phyloP scores from a whole-genome alignment of 2,797 vertebrate species.

The Anas flavirostris region DNA sequence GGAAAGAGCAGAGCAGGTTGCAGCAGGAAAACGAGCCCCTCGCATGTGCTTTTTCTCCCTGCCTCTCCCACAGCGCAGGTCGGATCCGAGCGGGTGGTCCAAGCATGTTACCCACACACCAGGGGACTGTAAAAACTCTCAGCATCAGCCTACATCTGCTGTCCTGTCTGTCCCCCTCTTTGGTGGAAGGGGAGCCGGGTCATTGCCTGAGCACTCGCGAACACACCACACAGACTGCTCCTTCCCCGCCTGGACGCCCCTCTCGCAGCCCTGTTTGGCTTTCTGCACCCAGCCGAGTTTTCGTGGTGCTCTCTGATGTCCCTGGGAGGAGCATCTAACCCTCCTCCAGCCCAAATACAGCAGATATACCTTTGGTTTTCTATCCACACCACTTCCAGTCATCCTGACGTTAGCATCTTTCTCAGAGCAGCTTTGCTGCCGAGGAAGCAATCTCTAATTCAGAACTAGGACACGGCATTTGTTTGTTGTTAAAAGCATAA shows the following conservation, averaged over 20 bases:
- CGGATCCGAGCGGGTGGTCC: conserved; percentile 21
- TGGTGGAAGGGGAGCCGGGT: background rate
- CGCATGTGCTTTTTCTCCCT: background rate
- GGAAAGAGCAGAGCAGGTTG: background rate
- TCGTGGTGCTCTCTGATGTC: background rate
- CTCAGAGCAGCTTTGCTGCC: rapidly evolving
- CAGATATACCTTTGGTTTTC: background rate
- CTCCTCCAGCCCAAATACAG: background rate
- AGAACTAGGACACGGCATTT: background rate
- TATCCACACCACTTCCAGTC: rapidly evolving
- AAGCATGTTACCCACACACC: background rate
- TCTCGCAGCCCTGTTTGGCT: background rate
- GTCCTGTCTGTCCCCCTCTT: background rate
- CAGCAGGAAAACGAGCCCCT: background rate
- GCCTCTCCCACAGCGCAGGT: rapidly evolving
- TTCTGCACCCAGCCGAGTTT: conserved; percentile 1
- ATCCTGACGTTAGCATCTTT: background rate
- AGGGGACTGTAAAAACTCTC: conserved; percentile 47
- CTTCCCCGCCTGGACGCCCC: background rate
- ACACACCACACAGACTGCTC: rapidly evolving
- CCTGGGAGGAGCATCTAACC: background rate
- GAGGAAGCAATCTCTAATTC: background rate
- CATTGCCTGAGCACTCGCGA: background rate
- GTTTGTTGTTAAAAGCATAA: conserved; percentile 22
- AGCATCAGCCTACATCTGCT: background rate